Conservation (phyloP, 2,797 vertebrate genomes). For the Hippocampus kuda region DNA sequence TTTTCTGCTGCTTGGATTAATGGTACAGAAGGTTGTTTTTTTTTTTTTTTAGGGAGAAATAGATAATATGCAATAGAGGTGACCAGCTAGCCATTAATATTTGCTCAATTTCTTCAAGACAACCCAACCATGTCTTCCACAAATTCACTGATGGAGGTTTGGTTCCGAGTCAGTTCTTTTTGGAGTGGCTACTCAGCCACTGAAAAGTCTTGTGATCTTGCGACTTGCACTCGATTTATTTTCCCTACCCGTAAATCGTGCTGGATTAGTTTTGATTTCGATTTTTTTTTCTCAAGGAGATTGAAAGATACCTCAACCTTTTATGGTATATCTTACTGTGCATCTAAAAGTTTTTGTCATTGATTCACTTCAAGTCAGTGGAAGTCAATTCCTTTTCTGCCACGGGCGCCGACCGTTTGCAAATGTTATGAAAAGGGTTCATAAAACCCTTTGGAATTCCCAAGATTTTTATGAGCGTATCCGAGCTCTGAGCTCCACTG, state of each 20-base stretch:
- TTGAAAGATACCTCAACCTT: not conserved
- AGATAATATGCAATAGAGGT: not conserved
- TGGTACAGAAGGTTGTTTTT: too few relatives aligned
- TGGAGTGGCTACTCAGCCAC: not conserved
- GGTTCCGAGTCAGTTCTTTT: not conserved
- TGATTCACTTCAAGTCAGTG: not conserved
- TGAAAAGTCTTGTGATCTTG: not conserved
- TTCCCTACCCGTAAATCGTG: not conserved
- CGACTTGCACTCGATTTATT: not conserved
- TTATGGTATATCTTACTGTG: not conserved
- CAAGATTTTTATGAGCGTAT: not conserved
- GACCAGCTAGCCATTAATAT: not conserved
- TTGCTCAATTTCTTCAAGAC: not conserved
- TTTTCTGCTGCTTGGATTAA: too few relatives aligned
- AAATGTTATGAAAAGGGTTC: not conserved
- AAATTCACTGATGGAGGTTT: not conserved
- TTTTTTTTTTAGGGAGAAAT: too few relatives aligned
- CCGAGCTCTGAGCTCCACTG: not conserved
- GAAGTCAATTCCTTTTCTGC: too few relatives aligned
- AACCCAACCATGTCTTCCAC: not conserved
- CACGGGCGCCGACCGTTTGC: not conserved
- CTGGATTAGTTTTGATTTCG: not conserved
- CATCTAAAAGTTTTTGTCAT: not conserved
- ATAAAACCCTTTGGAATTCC: too few relatives aligned
- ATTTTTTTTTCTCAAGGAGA: not conserved